Evolutionary conservation across 2,113 vertebrate species (phyloP).

Genomic region (Chroicocephalus ridibundus): DNA sequence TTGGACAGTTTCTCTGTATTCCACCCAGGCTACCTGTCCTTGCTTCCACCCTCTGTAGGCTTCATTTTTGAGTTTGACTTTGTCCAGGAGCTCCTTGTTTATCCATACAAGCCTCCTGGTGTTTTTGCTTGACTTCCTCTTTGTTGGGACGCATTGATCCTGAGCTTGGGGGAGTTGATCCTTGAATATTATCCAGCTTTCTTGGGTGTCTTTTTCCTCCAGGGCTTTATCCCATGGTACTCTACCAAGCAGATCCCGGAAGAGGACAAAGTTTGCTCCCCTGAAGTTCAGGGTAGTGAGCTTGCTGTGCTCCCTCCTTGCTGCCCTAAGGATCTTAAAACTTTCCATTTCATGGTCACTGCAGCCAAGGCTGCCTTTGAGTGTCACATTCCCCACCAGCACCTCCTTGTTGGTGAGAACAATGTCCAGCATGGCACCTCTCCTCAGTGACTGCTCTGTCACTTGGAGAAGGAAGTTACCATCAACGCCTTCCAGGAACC

Average conservation of each 20-base stretch:
- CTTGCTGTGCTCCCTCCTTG: neutral
- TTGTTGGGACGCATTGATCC: neutral
- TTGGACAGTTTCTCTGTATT: neutral
- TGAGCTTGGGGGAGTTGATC: neutral
- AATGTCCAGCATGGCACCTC: neutral
- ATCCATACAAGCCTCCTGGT: neutral
- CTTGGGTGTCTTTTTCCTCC: neutral
- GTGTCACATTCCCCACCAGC: neutral
- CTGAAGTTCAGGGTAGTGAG: neutral
- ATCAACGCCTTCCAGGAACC: neutral
- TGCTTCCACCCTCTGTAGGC: neutral
- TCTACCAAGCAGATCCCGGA: neutral
- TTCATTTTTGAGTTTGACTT: neutral
- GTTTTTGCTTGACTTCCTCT: neutral
- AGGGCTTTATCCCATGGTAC: neutral
- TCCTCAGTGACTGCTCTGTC: neutral
- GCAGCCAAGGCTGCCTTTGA: neutral
- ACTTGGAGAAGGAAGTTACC: neutral
- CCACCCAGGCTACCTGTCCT: neutral
- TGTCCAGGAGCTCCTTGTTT: neutral
- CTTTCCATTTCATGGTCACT: neutral
- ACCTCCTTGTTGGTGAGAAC: neutral
- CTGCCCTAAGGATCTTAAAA: neutral
- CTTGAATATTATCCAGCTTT: neutral
- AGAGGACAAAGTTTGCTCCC: neutral